phyloP scores from a whole-genome alignment of 2,888 invertebrate species.

The Lasioglossum figueresi region DNA sequence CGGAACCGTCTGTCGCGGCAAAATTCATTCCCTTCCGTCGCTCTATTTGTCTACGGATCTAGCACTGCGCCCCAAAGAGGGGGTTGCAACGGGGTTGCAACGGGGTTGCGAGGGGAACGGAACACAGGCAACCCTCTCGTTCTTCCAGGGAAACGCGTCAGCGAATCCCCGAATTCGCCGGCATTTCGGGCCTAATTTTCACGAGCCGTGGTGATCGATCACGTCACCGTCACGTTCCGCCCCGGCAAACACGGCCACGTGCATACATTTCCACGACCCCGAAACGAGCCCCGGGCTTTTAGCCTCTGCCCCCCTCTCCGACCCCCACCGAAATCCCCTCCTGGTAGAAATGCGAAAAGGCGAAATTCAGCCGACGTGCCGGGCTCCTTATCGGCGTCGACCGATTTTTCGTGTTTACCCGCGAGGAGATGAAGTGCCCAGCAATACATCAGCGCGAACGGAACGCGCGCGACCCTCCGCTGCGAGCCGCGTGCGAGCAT shows the following conservation, averaged over 20 bases:
- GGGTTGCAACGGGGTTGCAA: neutral
- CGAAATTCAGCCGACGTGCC: constrained; percentile 41
- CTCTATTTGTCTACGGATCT: constrained; percentile 56
- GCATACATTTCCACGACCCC: constrained; percentile 61
- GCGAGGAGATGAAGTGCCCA: constrained; percentile 68
- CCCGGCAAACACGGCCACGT: constrained; percentile 63
- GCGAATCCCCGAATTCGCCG: constrained; percentile 56
- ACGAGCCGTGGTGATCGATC: constrained; percentile 67
- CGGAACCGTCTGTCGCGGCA: constrained; percentile 28
- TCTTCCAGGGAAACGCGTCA: constrained; percentile 32
- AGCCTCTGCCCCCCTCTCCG: constrained; percentile 11
- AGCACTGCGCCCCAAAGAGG: constrained; percentile 21
- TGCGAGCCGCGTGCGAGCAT: constrained; percentile 39
- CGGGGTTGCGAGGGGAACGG: neutral
- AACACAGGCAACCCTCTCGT: constrained; percentile 33
- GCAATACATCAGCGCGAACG: constrained; percentile 65
- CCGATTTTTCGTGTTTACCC: constrained; percentile 72
- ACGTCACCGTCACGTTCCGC: constrained; percentile 61
- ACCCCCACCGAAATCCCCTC: neutral
- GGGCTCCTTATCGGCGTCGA: constrained; percentile 60
- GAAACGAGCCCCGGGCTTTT: constrained; percentile 47
- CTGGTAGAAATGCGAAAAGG: constrained; percentile 57
- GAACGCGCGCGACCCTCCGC: constrained; percentile 28
- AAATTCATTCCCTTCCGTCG: constrained; percentile 41
- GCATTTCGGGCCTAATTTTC: constrained; percentile 69